A percentile compares a stretch with the other conserved stretches of the same genome.
Conservation (phyloP, 2,113 vertebrate genomes). For the Heterocephalus glaber region DNA sequence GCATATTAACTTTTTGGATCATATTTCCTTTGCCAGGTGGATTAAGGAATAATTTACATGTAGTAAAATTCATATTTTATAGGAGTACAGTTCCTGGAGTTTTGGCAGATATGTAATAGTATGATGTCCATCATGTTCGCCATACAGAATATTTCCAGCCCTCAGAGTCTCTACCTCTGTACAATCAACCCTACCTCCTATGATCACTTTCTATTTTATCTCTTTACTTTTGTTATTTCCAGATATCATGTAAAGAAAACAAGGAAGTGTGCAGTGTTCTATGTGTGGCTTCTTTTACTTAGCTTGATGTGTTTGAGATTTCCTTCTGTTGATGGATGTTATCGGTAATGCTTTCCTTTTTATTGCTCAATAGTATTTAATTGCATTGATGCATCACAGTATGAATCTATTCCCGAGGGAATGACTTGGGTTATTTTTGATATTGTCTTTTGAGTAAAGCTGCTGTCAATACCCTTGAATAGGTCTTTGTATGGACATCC, state of each 20-base stretch:
- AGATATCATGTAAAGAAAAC: not conserved
- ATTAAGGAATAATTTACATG: not conserved
- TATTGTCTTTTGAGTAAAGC: not conserved
- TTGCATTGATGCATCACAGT: not conserved
- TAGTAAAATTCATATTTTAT: not conserved
- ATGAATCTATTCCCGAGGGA: not conserved
- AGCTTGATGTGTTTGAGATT: not conserved
- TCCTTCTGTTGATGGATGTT: not conserved
- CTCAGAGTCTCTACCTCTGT: not conserved
- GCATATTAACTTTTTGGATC: not conserved
- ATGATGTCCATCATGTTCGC: not conserved
- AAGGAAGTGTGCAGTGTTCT: not conserved
- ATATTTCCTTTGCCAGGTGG: not conserved
- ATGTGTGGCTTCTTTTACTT: not conserved
- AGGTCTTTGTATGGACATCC: not conserved
- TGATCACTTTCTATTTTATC: not conserved
- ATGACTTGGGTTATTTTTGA: not conserved
- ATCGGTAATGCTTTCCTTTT: not conserved
- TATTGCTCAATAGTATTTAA: not conserved
- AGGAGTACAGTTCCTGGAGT: not conserved
- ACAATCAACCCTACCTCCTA: fast-evolving
- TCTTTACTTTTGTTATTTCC: not conserved
- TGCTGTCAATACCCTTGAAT: not conserved
- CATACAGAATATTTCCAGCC: not conserved
- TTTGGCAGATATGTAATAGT: not conserved